These are phyloP conservation scores for Nettapus auritus DNA, from an alignment of 2,113 vertebrate species.

Conservation along the genomic window DNA sequence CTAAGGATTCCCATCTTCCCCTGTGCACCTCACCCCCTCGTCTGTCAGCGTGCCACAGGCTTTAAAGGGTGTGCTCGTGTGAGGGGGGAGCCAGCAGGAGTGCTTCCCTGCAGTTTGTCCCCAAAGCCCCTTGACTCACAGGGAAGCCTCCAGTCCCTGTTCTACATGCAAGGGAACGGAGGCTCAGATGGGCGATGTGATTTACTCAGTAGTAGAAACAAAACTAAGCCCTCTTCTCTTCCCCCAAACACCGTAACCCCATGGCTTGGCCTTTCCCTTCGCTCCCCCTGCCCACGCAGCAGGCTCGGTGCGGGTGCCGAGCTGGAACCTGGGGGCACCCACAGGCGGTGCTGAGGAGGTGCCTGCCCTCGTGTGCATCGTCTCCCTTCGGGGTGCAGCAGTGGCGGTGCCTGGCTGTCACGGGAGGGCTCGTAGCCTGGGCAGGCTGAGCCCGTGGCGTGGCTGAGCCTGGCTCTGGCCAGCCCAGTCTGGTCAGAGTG, in stretches of 20 bases:
- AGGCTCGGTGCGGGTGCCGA: neutral
- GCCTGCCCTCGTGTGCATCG: neutral
- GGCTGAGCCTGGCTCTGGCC: neutral
- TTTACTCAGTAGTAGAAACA: neutral
- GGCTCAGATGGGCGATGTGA: neutral
- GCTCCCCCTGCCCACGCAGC: neutral
- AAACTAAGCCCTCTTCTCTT: neutral
- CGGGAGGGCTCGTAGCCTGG: neutral
- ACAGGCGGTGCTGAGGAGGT: neutral
- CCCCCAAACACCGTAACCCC: neutral
- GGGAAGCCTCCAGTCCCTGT: neutral
- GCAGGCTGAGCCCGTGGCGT: fast-evolving
- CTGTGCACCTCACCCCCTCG: neutral
- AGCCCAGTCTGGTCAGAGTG: neutral
- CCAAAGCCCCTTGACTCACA: neutral
- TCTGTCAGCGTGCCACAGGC: neutral
- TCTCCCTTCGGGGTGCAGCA: fast-evolving
- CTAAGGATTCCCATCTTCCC: neutral
- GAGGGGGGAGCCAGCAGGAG: neutral
- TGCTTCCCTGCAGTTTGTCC: neutral
- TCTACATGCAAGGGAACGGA: neutral
- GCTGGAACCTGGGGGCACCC: no score
- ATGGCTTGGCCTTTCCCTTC: fast-evolving
- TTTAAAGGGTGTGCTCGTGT: neutral
- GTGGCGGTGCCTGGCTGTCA: neutral